phyloP scores from a whole-genome alignment of 2,888 invertebrate species.

The Hyposoter dolosus region DNA sequence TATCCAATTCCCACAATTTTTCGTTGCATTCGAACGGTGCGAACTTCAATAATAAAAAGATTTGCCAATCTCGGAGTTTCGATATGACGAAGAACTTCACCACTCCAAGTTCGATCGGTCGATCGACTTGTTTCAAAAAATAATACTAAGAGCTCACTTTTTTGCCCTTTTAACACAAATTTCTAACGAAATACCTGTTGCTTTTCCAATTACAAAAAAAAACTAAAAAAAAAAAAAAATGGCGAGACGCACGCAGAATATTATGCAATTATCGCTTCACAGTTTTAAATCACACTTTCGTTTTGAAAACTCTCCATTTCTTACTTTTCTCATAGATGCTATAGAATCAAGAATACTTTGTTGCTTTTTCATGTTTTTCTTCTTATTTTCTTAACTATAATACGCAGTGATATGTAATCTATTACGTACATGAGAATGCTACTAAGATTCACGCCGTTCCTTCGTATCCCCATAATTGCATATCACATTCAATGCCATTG shows the following conservation, averaged over 20 bases:
- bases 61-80: constrained; percentile 52
- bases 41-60: constrained; percentile 28
- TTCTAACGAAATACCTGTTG: constrained; percentile 35
- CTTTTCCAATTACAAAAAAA: not conserved
- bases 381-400: constrained; percentile 48
- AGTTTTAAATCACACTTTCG: constrained; percentile 45
- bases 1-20: not conserved
- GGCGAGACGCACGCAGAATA: constrained; percentile 36
- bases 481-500: constrained; percentile 59
- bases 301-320: constrained; percentile 9
- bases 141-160: constrained; percentile 59
- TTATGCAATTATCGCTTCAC: constrained; percentile 45
- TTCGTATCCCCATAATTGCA: constrained; percentile 25
- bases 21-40: not conserved
- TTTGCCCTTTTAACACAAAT: constrained; percentile 34
- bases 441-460: constrained; percentile 40
- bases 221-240: constrained; percentile 9
- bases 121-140: constrained; percentile 21
- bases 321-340: constrained; percentile 15
- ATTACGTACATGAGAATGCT: constrained; percentile 51
- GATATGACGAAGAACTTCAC: constrained; percentile 32
- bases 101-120: constrained; percentile 29
- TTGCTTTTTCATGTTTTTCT: constrained; percentile 11
- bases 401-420: constrained; percentile 63
- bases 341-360: constrained; percentile 17